Conservation (phyloP, 2,113 vertebrate species). For the Antechinus flavipes region DNA sequence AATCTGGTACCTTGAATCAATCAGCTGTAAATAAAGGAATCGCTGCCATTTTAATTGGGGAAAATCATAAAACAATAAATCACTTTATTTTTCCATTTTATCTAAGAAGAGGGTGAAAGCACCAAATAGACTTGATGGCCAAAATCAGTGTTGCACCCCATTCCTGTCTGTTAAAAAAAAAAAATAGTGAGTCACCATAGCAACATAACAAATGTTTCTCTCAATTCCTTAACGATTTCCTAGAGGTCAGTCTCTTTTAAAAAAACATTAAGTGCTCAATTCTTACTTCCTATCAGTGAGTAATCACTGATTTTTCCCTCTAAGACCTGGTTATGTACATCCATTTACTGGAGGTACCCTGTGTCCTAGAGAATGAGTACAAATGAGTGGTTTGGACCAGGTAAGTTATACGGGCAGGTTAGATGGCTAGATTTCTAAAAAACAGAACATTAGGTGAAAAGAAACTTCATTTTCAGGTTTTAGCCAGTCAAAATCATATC, state of each 20-base stretch:
- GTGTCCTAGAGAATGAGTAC: not conserved
- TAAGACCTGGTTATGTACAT: not conserved
- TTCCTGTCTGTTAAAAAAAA: conserved; percentile 12
- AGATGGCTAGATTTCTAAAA: conserved; percentile 10
- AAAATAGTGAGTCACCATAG: conserved; percentile 26
- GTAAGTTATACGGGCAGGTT: not conserved
- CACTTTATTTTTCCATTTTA: not conserved
- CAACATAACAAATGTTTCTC: conserved; percentile 41
- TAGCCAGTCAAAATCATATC: not conserved
- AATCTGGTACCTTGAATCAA: not conserved
- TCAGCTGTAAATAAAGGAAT: not conserved
- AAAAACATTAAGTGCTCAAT: conserved; percentile 23
- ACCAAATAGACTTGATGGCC: not conserved
- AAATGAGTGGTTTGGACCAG: too few species aligned
- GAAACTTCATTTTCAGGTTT: not conserved
- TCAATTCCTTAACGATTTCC: conserved; percentile 11
- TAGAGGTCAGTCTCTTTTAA: conserved; percentile 42
- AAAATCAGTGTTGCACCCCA: not conserved
- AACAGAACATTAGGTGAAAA: not conserved
- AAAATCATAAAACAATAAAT: not conserved
- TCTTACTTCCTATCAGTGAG: conserved; percentile 6
- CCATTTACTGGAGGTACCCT: not conserved
- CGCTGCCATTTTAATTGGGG: not conserved
- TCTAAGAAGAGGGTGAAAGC: conserved; percentile 4
- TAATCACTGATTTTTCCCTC: not conserved